Evolutionary conservation across 2,888 invertebrate species (phyloP), one percentile per base, ranked within the genome.

Genomic region (Creontiades dilutus): DNA sequence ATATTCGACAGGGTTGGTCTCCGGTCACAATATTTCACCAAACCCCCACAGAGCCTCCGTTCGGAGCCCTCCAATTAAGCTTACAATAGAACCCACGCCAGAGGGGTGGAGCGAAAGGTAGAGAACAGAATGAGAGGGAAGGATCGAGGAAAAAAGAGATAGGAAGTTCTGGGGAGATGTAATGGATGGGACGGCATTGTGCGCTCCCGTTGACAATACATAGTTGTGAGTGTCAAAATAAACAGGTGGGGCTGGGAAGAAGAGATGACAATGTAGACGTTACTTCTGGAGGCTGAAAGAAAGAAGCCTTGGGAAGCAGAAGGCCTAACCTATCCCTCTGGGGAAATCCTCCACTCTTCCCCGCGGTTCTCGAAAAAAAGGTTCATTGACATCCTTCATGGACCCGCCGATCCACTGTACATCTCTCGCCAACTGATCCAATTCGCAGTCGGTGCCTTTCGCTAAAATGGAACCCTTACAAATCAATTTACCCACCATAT

Each of bases 181-280:
- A 88, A 88, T 88, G 88, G 88, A 88, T 88, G 88, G 88, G 88
- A 78, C 1, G 55, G 88, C 52, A 88, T 88, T 88, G 88, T 88
- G 28, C 88, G 28, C 88, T 48, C 76, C 28, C 88, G 88, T 78
- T 88, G 88, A 88, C 88, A 88, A 88, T 88, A 88, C 88, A 78
- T 88, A 88, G 88, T 88, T 88, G 88, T 88, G 88, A 88, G 61
- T 88, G 88, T 88, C 88, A 88, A 88, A 88, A 88, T 88, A 88
- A 88, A 88, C 88, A 88, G 88, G 88, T 88, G 88, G 52, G 55
- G 75, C 55, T 75, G 82, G 75, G 46, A 13, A 28, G 85, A 28
- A 52, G 86, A 88, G 88, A 88, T 88, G 88, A 88, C 88, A 88
- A 88, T 88, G 88, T 80, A 78, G 78, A 80, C 88, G 88, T 78